phyloP scores from a whole-genome alignment of 2,113 vertebrate genomes.

The Tricholaema leucomelas region DNA sequence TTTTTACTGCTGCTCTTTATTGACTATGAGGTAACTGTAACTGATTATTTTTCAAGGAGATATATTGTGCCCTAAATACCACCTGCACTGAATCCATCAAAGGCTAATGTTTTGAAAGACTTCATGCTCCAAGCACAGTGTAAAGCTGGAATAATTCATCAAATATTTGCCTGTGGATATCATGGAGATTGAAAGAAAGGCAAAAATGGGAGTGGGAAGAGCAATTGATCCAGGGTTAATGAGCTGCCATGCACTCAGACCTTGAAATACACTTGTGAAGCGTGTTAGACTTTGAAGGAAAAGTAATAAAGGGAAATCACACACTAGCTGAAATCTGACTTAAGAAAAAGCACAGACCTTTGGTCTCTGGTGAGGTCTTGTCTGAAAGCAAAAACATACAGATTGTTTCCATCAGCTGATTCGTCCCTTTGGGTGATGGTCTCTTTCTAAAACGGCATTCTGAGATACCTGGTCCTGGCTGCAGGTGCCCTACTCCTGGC shows the following conservation, averaged over 20 bases:
- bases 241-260: not conserved
- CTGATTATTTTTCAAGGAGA: not conserved
- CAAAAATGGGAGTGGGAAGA: not conserved
- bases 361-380: not conserved
- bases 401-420: not conserved
- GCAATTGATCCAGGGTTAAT: not conserved
- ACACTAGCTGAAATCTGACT: accelerated
- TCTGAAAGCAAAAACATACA: not conserved
- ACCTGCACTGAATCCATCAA: not conserved
- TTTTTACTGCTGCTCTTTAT: not conserved
- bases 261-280: not conserved
- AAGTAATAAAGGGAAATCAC: constrained; percentile 7
- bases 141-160: not conserved
- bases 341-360: not conserved
- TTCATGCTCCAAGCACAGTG: not conserved
- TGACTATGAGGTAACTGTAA: not conserved
- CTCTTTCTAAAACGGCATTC: not conserved
- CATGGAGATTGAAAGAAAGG: not conserved
- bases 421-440: not conserved
- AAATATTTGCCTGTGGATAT: not conserved
- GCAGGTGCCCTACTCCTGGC: not conserved
- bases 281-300: not conserved
- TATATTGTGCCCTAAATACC: not conserved
- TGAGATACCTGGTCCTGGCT: not conserved
- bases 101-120: not conserved